Base-by-base conservation (phyloP, 2,888 invertebrate genomes). In the Nebria brevicollis region DNA sequence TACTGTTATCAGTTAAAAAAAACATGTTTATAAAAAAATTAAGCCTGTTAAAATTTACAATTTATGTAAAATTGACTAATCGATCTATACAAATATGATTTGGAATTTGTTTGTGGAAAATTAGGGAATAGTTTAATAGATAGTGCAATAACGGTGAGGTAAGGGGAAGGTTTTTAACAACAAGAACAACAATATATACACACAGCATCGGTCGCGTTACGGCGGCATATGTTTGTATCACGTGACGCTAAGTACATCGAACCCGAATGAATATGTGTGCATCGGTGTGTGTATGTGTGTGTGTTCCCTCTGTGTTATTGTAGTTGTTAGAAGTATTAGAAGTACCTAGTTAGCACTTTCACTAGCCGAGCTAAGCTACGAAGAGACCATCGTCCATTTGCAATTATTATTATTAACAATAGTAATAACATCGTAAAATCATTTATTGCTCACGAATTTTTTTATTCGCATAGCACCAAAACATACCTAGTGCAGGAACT, bases 401-500 rank as follows among this genome's bases (percentile, higher is more conserved):
- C 54, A 54, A 54, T 54, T 13, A 54, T 54, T 43, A 43, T 43
- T 54, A 54, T 54, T 54, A 54, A 11, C 13, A 13, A 11, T 54
- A 54, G 8, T 13, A 54, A 54, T 7, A 54, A 54, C 54, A 13
- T 11, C 8, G 54, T 54, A 54, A 34, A 34, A 34, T 34, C 4
- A 34, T 2, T 34, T 54, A 54, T 7, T 2, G 8, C 4, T 54
- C 54, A 54, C 54, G 34, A n/a, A 26, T 72, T 72, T 20, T 25
- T 13, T n/a, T n/a, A n/a, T n/a, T n/a, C n/a, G n/a, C n/a, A n/a
- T n/a, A n/a, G n/a, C n/a, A n/a, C n/a, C n/a, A 10, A 13, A 25
- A 43, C 41, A 82, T 87, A 94, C 94, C 93, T 82, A 92, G 89
- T 6, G 92, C 91, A 2, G 93, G 92, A 77, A 92, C 89, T 89